phyloP scores from a whole-genome alignment of 2,888 invertebrate genomes.

The Caenorhabditis sp. region DNA sequence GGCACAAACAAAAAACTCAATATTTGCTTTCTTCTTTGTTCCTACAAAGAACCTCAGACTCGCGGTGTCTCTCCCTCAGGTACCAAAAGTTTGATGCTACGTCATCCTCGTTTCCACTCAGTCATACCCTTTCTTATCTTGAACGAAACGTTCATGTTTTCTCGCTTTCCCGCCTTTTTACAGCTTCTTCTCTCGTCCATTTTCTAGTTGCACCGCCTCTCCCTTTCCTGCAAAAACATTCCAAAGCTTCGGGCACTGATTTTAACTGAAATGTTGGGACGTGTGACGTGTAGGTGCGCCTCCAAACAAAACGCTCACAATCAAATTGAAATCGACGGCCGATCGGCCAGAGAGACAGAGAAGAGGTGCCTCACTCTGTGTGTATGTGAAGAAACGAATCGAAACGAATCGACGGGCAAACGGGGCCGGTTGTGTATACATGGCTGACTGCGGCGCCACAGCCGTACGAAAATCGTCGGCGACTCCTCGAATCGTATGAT shows the following conservation, averaged over 20 bases:
- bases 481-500: slow-evolving; percentile 48
- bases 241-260: slow-evolving; percentile 19
- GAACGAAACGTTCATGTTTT: background rate
- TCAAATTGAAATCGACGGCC: slow-evolving; percentile 54
- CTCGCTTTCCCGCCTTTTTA: background rate
- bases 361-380: slow-evolving; percentile 47
- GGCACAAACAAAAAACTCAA: slow-evolving; percentile 52
- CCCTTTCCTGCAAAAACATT: background rate
- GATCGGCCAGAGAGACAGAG: slow-evolving; percentile 32
- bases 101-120: background rate
- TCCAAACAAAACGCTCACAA: slow-evolving; percentile 58
- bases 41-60: slow-evolving; percentile 18
- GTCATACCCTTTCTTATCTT: background rate
- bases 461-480: slow-evolving; percentile 60
- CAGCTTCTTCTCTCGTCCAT: background rate
- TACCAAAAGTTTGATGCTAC: slow-evolving; percentile 6
- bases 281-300: slow-evolving; percentile 33
- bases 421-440: slow-evolving; percentile 67
- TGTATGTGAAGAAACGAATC: slow-evolving; percentile 57
- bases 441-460: slow-evolving; percentile 57
- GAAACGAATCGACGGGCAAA: slow-evolving; percentile 48
- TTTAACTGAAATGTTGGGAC: slow-evolving; percentile 42
- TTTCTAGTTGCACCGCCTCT: background rate
- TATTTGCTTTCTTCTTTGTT: slow-evolving; percentile 45
- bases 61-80: background rate